A percentile compares a stretch with the other conserved stretches of the same genome.
Conservation (phyloP, 2,888 invertebrate genomes). For the Morinoia aosen region DNA sequence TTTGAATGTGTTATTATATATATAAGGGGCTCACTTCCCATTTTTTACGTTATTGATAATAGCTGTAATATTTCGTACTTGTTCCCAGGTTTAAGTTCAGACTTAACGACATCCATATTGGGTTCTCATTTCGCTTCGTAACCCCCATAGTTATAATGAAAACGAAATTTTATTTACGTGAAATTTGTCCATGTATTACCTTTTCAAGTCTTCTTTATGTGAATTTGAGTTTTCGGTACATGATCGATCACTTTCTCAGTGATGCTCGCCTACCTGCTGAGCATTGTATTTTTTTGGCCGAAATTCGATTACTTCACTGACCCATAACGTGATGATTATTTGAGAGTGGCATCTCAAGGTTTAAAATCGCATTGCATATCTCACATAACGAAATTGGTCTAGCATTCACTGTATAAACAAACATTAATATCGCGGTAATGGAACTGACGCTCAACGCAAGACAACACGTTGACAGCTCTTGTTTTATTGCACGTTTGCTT, state of each 20-base stretch:
- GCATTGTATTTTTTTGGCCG: neutral
- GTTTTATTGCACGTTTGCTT: neutral
- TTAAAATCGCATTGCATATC: neutral
- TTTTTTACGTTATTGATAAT: too few relatives aligned
- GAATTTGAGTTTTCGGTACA: neutral
- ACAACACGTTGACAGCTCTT: neutral
- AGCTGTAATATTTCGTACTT: too few relatives aligned
- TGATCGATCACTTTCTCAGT: neutral
- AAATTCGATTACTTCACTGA: neutral
- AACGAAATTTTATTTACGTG: too few relatives aligned
- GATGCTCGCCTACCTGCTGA: too few relatives aligned
- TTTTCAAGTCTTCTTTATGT: neutral
- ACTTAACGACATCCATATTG: too few relatives aligned
- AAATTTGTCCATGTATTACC: too few relatives aligned
- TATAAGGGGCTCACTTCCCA: too few relatives aligned
- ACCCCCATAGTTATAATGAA: too few relatives aligned
- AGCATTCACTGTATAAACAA: neutral
- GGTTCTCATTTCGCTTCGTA: too few relatives aligned
- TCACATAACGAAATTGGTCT: neutral
- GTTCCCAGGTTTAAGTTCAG: too few relatives aligned
- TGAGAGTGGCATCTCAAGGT: neutral
- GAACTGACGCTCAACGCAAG: neutral
- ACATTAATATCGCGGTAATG: neutral
- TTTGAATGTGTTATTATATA: too few relatives aligned
- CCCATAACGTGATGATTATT: neutral